Base-by-base conservation (phyloP, 2,888 invertebrate species). In the Perdita meconis region DNA sequence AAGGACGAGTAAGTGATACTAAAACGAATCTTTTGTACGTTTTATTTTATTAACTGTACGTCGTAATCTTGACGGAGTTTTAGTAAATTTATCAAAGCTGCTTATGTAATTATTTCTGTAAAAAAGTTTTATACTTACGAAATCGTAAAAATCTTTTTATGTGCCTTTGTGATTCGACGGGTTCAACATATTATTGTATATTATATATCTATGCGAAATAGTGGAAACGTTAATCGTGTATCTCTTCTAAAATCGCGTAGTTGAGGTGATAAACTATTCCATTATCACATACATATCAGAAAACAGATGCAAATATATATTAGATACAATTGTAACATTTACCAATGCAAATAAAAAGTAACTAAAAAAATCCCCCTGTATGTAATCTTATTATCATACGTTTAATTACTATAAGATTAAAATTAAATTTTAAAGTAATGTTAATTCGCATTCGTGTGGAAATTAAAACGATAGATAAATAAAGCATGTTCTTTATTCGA, bases 21-120 rank as follows among this genome's bases (percentile, higher is more conserved):
- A 67, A 67, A 55, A n/a, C n/a, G n/a, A 66, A n/a, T 60, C 36
- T 79, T 60, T 72, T 36, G 22, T 79, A 78, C 44, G 34, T 71
- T 61, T 61, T 69, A 36, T 30, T 59, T 36, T 60, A 61, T 77
- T 51, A 79, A 55, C 16, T 47, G 53, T 40, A 56, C n/a, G n/a
- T n/a, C n/a, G n/a, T n/a, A n/a, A n/a, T n/a, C n/a, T n/a, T n/a
- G n/a, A n/a, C n/a, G n/a, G n/a, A n/a, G n/a, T n/a, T n/a, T n/a
- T n/a, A n/a, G n/a, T n/a, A n/a, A n/a, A n/a, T n/a, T 47, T 47
- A 47, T 30, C 57, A 66, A 26, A 47, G 6, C 2, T 71, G 16
- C 47, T 65, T 44, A 36, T 16, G 12, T 59, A 36, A 42, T 30
- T 56, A 10, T n/a, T n/a, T 24, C 51, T 50, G 38, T 59, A 40